Evolutionary conservation across 2,888 invertebrate genomes (phyloP).

Genomic region (Agriopis aurantiaria): DNA sequence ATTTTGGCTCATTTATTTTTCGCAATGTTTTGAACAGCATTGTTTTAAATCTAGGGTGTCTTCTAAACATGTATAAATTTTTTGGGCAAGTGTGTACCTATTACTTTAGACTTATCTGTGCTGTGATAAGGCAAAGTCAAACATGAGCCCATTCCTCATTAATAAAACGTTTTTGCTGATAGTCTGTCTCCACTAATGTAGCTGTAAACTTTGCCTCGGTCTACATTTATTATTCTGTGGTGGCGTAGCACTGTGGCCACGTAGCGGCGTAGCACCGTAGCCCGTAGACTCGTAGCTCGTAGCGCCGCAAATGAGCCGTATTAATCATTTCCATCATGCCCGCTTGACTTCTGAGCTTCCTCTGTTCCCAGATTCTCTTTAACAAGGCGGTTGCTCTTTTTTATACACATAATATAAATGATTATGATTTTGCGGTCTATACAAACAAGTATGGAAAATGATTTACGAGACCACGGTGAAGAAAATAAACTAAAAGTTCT

Average conservation of each 20-base stretch:
- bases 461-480: too few species aligned
- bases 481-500: too few species aligned
- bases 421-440: background rate
- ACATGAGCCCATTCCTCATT: background rate
- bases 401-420: slow-evolving; percentile 11
- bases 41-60: too few species aligned
- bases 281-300: slow-evolving; percentile 59
- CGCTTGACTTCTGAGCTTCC: slow-evolving; percentile 80
- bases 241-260: slow-evolving; percentile 28
- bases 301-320: slow-evolving; percentile 83
- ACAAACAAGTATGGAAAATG: background rate
- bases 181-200: background rate
- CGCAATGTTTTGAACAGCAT: too few species aligned
- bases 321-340: slow-evolving; percentile 83
- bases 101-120: background rate
- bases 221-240: slow-evolving; percentile 29
- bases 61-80: too few species aligned
- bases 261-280: slow-evolving; percentile 49
- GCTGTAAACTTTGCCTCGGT: slow-evolving; percentile 37
- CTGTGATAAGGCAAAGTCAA: background rate
- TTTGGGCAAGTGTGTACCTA: background rate
- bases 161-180: background rate
- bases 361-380: slow-evolving; percentile 74
- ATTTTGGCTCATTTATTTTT: too few species aligned
- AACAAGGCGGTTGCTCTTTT: slow-evolving; percentile 63